Conservation (phyloP, 2,113 vertebrate species). For the Colinus virginianus region DNA sequence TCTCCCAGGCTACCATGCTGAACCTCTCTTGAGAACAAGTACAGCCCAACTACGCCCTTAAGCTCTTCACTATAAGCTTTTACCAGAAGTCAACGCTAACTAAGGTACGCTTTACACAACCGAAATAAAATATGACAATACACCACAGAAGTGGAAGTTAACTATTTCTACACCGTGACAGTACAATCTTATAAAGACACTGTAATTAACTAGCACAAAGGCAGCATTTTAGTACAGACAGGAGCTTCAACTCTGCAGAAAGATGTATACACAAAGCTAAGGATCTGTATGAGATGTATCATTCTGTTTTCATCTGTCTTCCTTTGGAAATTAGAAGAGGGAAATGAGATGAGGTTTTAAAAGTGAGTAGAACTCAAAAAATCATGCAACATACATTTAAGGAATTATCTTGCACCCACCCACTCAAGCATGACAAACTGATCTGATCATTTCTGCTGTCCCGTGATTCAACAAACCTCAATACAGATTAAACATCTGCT, state of each 20-base stretch:
- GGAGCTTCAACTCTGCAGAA: neutral
- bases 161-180: neutral
- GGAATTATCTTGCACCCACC: neutral
- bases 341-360: neutral
- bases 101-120: neutral
- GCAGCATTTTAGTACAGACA: neutral
- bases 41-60: neutral
- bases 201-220: neutral
- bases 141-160: neutral
- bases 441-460: neutral
- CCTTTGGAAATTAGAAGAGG: neutral
- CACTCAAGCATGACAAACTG: neutral
- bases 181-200: neutral
- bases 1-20: neutral
- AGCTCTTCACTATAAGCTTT: neutral
- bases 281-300: neutral
- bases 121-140: neutral
- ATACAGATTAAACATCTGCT: slow-evolving; percentile 3
- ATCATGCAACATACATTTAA: neutral
- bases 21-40: neutral
- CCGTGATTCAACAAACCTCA: slow-evolving; percentile 11
- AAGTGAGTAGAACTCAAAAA: neutral
- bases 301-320: neutral
- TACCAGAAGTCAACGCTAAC: neutral
- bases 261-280: neutral